These are phyloP conservation scores for Urocitellus parryii DNA, from an alignment of 2,113 vertebrate genomes.

Conservation along the genomic window DNA sequence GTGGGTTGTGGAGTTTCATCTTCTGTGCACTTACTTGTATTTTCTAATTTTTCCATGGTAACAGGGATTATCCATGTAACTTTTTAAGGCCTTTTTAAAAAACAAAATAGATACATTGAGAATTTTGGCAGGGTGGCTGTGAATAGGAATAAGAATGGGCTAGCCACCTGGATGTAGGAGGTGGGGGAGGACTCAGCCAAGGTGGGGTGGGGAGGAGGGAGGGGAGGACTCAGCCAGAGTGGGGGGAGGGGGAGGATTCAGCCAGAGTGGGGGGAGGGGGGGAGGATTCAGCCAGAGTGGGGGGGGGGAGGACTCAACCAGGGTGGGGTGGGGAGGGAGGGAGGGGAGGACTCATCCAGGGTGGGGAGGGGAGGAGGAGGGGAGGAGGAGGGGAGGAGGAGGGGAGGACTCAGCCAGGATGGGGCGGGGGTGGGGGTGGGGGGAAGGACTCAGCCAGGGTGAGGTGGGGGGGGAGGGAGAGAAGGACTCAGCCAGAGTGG, in stretches of 20 bases:
- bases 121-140: neutral
- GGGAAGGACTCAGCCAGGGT: neutral
- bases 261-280: too few relatives aligned
- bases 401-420: too few relatives aligned
- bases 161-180: neutral
- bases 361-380: rapidly evolving
- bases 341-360: neutral
- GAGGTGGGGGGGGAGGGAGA: too few relatives aligned
- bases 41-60: slow-evolving; percentile 56
- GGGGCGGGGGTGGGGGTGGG: too few relatives aligned
- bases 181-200: neutral
- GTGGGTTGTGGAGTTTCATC: neutral
- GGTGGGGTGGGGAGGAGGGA: neutral
- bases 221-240: neutral
- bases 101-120: slow-evolving; percentile 37
- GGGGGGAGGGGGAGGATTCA: too few relatives aligned
- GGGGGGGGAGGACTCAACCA: neutral
- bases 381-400: rapidly evolving
- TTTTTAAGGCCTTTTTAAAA: slow-evolving; percentile 2
- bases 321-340: neutral
- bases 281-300: too few relatives aligned
- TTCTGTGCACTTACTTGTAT: neutral
- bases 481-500: too few relatives aligned
- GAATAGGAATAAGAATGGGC: neutral
- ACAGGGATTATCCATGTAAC: neutral